Conservation (phyloP, 2,888 invertebrate species). For the Chymomyza procnemis region DNA sequence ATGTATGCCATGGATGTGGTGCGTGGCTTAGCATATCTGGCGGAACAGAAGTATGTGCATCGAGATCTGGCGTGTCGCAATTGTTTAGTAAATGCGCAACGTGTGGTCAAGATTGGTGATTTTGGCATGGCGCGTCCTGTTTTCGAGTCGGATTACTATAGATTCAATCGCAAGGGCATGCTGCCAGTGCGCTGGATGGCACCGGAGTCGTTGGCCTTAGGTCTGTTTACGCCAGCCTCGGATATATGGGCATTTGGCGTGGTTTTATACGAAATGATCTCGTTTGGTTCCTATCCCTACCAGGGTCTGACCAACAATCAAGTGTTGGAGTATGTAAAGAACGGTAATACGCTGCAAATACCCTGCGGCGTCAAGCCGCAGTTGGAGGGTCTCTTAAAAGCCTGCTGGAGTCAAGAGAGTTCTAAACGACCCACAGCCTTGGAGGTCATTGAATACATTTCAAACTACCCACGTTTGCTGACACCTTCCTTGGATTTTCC, state of each 20-base stretch:
- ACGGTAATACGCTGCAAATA: slow-evolving; percentile 85
- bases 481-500: slow-evolving; percentile 89
- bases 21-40: slow-evolving; percentile 90
- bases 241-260: slow-evolving; percentile 96
- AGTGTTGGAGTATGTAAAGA: slow-evolving; percentile 89
- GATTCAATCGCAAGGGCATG: slow-evolving; percentile 92
- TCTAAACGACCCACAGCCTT: slow-evolving; percentile 86
- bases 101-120: slow-evolving; percentile 88
- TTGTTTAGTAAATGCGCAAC: slow-evolving; percentile 87
- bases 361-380: slow-evolving; percentile 89
- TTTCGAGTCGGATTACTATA: slow-evolving; percentile 93
- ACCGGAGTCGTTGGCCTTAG: slow-evolving; percentile 90
- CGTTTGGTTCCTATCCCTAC: slow-evolving; percentile 94
- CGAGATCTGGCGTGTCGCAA: slow-evolving; percentile 91
- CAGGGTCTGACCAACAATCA: slow-evolving; percentile 91
- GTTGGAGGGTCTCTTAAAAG: slow-evolving; percentile 88
- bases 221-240: slow-evolving; percentile 90
- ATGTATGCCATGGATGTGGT: slow-evolving; percentile 93
- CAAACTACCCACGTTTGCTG: slow-evolving; percentile 87
- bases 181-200: slow-evolving; percentile 96
- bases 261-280: slow-evolving; percentile 91
- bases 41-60: slow-evolving; percentile 91
- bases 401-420: slow-evolving; percentile 88
- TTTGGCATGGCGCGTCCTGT: slow-evolving; percentile 95
- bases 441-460: slow-evolving; percentile 89